Conservation (phyloP, 2,797 vertebrate species). For the Catharus ustulatus region DNA sequence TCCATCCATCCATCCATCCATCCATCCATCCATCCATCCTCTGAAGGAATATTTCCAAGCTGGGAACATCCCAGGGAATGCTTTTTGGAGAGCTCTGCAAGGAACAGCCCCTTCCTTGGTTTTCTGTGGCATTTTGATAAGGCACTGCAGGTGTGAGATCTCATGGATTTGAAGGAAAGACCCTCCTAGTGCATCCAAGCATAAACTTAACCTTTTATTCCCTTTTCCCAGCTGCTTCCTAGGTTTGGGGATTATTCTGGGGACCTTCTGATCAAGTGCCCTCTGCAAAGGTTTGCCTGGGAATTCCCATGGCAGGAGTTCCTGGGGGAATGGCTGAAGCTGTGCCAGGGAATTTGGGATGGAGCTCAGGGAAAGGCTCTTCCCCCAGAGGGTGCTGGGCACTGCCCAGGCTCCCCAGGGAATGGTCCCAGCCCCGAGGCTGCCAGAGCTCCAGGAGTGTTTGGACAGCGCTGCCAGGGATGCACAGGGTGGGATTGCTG, state of each 20-base stretch:
- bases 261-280: background rate
- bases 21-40: background rate
- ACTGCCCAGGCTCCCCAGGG: background rate
- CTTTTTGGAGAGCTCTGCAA: background rate
- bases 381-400: background rate
- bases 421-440: background rate
- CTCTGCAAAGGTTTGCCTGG: background rate
- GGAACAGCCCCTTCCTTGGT: background rate
- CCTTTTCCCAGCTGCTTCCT: background rate
- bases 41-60: background rate
- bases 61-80: background rate
- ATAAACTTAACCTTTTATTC: background rate
- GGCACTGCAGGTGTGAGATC: background rate
- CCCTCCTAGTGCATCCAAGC: background rate
- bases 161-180: background rate
- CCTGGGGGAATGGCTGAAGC: fast-evolving
- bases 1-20: background rate
- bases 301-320: background rate
- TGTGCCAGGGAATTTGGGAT: fast-evolving
- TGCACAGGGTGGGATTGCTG: background rate
- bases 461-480: background rate
- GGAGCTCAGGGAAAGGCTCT: fast-evolving
- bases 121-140: background rate
- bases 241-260: background rate
- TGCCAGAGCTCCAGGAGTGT: background rate